These are phyloP conservation scores for Prietella phreatophila DNA, from an alignment of 2,113 vertebrate genomes.

Conservation along the genomic window DNA sequence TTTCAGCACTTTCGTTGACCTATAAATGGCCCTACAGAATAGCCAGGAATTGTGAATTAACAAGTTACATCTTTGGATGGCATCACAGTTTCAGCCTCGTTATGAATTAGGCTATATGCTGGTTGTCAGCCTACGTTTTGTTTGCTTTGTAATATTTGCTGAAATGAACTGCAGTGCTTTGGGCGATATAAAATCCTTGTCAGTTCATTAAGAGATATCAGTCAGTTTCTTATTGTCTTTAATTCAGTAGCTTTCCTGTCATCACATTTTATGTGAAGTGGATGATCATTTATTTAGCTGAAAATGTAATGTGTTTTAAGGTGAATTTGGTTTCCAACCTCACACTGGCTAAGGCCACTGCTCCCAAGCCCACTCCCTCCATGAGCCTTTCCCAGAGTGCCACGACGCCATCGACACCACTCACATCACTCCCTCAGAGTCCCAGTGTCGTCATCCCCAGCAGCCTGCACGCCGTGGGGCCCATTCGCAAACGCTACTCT, in stretches of 20 bases:
- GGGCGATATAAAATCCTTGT: neutral
- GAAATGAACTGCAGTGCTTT: constrained; percentile 1
- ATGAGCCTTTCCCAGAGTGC: constrained; percentile 95
- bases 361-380: constrained; percentile 83
- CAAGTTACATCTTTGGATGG: neutral
- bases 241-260: neutral
- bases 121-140: neutral
- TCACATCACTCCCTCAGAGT: constrained; percentile 87
- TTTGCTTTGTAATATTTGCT: neutral
- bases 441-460: constrained; percentile 90
- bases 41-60: neutral
- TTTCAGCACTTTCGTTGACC: neutral
- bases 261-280: neutral
- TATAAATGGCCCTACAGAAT: neutral
- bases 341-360: constrained; percentile 83
- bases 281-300: neutral
- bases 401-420: constrained; percentile 89
- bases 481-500: constrained; percentile 89
- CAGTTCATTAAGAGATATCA: neutral
- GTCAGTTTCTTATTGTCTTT: neutral
- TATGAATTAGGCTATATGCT: neutral
- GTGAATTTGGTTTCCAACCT: constrained; percentile 88
- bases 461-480: constrained; percentile 86
- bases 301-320: constrained; percentile 58
- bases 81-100: constrained; percentile 8